Evolutionary conservation across 1,140 invertebrate species (phyloP), one percentile per base, ranked within the genome.

Genomic region (Pentalonia nigronervosa): DNA sequence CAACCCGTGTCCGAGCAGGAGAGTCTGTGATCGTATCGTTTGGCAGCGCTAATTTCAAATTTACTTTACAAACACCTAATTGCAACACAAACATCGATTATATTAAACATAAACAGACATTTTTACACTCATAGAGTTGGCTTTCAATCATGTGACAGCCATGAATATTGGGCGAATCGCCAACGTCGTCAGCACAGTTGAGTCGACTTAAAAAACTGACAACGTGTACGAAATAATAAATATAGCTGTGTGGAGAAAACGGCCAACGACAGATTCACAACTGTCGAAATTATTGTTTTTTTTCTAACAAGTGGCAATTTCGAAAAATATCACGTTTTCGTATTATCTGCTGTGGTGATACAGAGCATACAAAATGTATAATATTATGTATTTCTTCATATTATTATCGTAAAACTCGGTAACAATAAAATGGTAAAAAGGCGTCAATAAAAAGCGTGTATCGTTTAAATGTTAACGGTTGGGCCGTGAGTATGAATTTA

Each of bases 241-340:
- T 50, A 87, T 14, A n/a, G 30, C 17, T 50, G 7, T 14, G 17
- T 9, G 45, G 25, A 30, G 41, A 9, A 47, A 87, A n/a, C 41
- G 25, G 25, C 45, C n/a, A 14, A 84, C 41, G 25, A 23, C 36
- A 84, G 21, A 83, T 83, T 47, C 45, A 47, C 25, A 34, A 48
- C n/a, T 87, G 25, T 34, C 30, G 86, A 50, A n/a, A 2, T 87
- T 50, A 21, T 87, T 34, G 36, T 88, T 88, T 50, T 20, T 34
- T 36, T 6, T 53, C 34, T 30, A 45, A 86, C 41, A 88, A 34
- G n/a, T 34, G 1, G 86, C 86, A 47, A 88, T 89, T 53, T 89
- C 14, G 47, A 53, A 89, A 89, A 89, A 53, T 21, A 89, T 89
- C 48, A 89, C 87, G 87, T 89, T 89, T 53, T 53, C n/a, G 30